Conservation (phyloP, 2,797 vertebrate species). For the Betta splendens region DNA sequence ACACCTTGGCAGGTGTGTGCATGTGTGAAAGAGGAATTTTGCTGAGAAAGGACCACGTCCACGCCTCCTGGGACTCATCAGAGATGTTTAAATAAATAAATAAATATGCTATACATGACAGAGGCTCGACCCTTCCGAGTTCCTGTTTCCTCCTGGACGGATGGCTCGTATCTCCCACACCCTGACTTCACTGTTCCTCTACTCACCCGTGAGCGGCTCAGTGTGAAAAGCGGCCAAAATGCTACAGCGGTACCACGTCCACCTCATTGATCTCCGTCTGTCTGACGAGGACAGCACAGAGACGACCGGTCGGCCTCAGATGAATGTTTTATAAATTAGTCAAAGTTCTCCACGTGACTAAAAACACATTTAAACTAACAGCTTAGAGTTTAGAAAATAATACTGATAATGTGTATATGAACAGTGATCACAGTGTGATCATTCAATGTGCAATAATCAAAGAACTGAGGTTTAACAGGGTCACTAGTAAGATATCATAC, state of each 20-base stretch:
- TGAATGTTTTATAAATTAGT: conserved; percentile 37
- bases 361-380: conserved; percentile 44
- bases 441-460: conserved; percentile 72
- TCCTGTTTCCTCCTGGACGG: conserved; percentile 27
- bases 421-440: conserved; percentile 69
- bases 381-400: conserved; percentile 64
- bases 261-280: conserved; percentile 11
- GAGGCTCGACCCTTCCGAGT: conserved; percentile 50
- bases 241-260: conserved; percentile 73
- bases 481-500: conserved; percentile 34
- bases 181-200: conserved; percentile 56
- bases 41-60: conserved; percentile 19
- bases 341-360: conserved; percentile 27
- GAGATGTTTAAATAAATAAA: conserved; percentile 76
- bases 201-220: conserved; percentile 32
- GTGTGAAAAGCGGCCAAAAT: conserved; percentile 51
- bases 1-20: conserved; percentile 20
- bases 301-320: conserved; percentile 27
- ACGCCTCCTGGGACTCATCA: conserved; percentile 31
- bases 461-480: conserved; percentile 58
- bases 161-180: conserved; percentile 39
- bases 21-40: conserved; percentile 2
- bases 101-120: conserved; percentile 73
- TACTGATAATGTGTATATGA: conserved; percentile 70
- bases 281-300: conserved; percentile 22